These are phyloP conservation scores for Tholera decimalis DNA, from an alignment of 2,888 invertebrate species.

Conservation along the genomic window DNA sequence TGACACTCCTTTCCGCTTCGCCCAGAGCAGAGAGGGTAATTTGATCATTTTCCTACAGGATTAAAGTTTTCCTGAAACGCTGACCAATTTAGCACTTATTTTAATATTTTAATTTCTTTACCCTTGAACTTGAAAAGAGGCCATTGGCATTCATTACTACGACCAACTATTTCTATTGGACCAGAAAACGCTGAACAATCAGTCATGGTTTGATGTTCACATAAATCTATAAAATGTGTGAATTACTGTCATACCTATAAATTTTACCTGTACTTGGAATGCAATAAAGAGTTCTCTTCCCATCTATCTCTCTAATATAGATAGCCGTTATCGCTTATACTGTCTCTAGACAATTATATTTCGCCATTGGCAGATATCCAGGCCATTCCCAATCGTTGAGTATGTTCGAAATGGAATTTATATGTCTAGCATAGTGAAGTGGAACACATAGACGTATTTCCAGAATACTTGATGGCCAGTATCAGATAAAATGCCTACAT, in stretches of 20 bases:
- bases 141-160: too few relatives aligned
- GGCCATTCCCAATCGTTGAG: constrained; percentile 18
- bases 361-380: constrained; percentile 32
- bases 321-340: constrained; percentile 25
- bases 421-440: constrained; percentile 10
- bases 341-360: constrained; percentile 26
- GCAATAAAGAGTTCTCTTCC: not conserved
- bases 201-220: not conserved
- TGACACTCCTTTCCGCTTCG: too few relatives aligned
- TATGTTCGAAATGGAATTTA: constrained; percentile 38
- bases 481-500: not conserved
- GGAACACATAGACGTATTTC: constrained; percentile 9
- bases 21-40: too few relatives aligned
- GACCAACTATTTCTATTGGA: too few relatives aligned
- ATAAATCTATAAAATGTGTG: not conserved
- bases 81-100: too few relatives aligned
- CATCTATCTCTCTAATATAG: constrained; percentile 4
- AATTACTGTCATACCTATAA: not conserved
- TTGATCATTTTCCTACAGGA: too few relatives aligned
- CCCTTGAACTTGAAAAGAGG: too few relatives aligned
- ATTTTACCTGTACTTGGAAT: not conserved
- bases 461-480: constrained; percentile 6
- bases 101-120: too few relatives aligned
- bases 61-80: too few relatives aligned
- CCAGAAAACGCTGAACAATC: not conserved